These are phyloP conservation scores for Salvator merianae DNA, from an alignment of 2,113 vertebrate species.

Conservation along the genomic window DNA sequence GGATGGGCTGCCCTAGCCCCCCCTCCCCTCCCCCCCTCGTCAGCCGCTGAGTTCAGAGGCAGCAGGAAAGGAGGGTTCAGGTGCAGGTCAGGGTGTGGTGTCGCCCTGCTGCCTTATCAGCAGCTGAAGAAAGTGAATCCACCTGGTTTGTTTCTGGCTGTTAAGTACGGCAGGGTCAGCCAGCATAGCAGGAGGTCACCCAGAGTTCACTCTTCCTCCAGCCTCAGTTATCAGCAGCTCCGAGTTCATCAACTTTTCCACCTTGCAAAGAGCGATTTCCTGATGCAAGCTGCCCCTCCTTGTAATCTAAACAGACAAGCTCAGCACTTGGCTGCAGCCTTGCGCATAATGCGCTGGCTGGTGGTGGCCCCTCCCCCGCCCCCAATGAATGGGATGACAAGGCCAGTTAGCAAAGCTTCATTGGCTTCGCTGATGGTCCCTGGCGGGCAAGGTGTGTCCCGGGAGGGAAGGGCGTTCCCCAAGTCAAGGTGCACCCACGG, in stretches of 20 bases:
- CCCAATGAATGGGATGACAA: not conserved
- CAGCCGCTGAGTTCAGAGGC: conserved; percentile 41
- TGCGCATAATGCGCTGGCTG: not conserved
- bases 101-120: conserved; percentile 62
- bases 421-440: not conserved
- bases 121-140: conserved; percentile 74
- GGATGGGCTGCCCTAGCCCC: too few species aligned
- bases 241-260: conserved; percentile 57
- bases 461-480: not conserved
- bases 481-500: not conserved
- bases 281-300: conserved; percentile 41
- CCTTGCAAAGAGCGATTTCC: conserved; percentile 62
- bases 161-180: conserved; percentile 73
- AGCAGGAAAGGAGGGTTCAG: conserved; percentile 59
- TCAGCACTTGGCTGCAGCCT: conserved; percentile 15
- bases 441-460: conserved; percentile 17
- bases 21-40: not conserved
- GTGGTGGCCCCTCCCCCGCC: not conserved
- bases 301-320: conserved; percentile 39
- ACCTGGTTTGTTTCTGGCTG: conserved; percentile 76
- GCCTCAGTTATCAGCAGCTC: conserved; percentile 34
- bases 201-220: conserved; percentile 65
- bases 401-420: not conserved
- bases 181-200: conserved; percentile 71
- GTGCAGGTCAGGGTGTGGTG: conserved; percentile 63